These are phyloP conservation scores for Aegithalos caudatus DNA, from an alignment of 2,113 vertebrate species.

Conservation along the genomic window DNA sequence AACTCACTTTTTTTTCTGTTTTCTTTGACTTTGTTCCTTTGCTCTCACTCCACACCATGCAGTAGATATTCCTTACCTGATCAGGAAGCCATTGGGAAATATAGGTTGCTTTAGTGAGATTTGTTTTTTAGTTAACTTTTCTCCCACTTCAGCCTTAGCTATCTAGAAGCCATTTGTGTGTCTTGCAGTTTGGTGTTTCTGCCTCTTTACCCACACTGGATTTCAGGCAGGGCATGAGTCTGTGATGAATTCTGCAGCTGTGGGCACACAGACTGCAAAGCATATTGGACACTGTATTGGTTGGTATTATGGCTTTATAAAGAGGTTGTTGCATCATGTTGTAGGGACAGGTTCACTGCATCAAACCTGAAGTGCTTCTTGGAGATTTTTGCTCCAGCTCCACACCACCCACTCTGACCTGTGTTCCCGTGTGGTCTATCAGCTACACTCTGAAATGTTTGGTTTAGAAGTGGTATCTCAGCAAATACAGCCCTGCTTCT, in stretches of 20 bases:
- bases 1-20: not conserved
- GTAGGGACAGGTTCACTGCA: not conserved
- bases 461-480: not conserved
- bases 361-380: not conserved
- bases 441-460: not conserved
- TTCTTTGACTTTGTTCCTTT: conserved; percentile 1
- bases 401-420: fast-evolving
- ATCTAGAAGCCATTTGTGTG: not conserved
- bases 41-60: fast-evolving
- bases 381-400: not conserved
- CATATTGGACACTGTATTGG: not conserved
- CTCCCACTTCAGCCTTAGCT: not conserved
- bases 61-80: not conserved
- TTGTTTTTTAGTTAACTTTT: not conserved
- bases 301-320: not conserved
- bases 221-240: not conserved
- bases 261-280: fast-evolving
- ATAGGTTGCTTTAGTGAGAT: not conserved
- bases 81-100: not conserved
- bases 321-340: not conserved
- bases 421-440: fast-evolving
- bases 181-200: not conserved
- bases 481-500: not conserved
- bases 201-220: not conserved
- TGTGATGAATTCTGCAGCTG: not conserved